phyloP scores from a whole-genome alignment of 1,140 invertebrate genomes.

The Zaprionus vittiger region DNA sequence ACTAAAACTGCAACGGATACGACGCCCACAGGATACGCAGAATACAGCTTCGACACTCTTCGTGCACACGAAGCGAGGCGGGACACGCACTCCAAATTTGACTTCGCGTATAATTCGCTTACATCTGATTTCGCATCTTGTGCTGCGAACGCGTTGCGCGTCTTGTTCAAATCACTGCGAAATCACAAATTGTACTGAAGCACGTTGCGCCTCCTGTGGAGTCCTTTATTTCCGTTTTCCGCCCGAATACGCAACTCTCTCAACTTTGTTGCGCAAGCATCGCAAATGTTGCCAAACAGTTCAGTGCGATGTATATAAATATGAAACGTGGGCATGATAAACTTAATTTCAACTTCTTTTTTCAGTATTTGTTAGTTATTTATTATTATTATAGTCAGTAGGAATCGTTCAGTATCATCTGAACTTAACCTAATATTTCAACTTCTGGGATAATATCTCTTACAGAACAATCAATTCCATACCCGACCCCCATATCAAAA shows the following conservation, averaged over 20 bases:
- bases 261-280: conserved; percentile 15
- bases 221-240: conserved; percentile 67
- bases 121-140: conserved; percentile 31
- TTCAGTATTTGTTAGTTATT: too few relatives aligned
- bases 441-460: too few relatives aligned
- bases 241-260: conserved; percentile 1
- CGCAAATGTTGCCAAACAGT: conserved; percentile 3
- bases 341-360: too few relatives aligned
- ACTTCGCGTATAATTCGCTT: background rate
- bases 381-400: too few relatives aligned
- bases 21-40: conserved; percentile 35
- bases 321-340: too few relatives aligned
- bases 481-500: too few relatives aligned
- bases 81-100: conserved; percentile 14
- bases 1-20: conserved; percentile 52
- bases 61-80: background rate
- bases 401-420: too few relatives aligned
- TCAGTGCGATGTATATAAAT: background rate
- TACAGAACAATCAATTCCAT: too few relatives aligned
- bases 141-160: conserved; percentile 32
- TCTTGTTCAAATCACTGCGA: conserved; percentile 74
- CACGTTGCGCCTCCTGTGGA: conserved; percentile 63
- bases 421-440: too few relatives aligned
- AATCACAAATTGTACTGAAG: conserved; percentile 77
- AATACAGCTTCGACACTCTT: conserved; percentile 34